Evolutionary conservation across 2,888 invertebrate species (phyloP), one percentile per base, ranked within the genome.

Genomic region (Ceriagrion tenellum): DNA sequence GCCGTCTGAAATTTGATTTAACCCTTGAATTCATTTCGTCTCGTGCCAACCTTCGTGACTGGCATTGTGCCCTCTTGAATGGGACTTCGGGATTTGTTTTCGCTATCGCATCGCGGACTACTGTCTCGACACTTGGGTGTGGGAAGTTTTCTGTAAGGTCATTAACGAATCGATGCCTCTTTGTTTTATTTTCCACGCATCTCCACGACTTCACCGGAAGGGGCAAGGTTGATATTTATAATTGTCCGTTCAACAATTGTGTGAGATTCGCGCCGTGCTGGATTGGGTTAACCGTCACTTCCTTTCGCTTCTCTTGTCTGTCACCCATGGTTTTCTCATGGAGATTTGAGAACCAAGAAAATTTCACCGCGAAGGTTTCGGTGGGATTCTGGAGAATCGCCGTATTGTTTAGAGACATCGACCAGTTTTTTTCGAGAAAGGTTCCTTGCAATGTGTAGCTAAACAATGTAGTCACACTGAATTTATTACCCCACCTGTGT

Each of bases 11-110:
- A 35, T 35, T 81, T 35, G 81, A 81, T 81, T 81, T 69, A 69
- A 69, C 69, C n/a, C 81, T 16, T 35, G 81, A 81, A 81, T 81
- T 35, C 81, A 81, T 35, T 81, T 81, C 81, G 69, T 69, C 69
- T 23, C 69, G 30, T 13, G 81, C 81, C 81, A 35, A 81, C 81
- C 81, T 81, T 81, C 81, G 81, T 81, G 81, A 16, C 81, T 81
- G 81, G 81, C 81, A 35, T 30, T 35, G 81, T 81, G 30, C 81
- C 81, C 35, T 16, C 35, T 47, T 26, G 81, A 35, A 16, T 35
- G 81, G 35, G n/a, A n/a, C 81, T 35, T 81, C 35, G 81, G 81
- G 81, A 81, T 81, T 81, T 81, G 81, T 35, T 81, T 18, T 35
- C 81, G 16, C 12, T 3, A 35, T 81, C 30, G 35, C 81, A 35